Conservation (phyloP, 2,113 vertebrate species). For the Turdus rufiventris region DNA sequence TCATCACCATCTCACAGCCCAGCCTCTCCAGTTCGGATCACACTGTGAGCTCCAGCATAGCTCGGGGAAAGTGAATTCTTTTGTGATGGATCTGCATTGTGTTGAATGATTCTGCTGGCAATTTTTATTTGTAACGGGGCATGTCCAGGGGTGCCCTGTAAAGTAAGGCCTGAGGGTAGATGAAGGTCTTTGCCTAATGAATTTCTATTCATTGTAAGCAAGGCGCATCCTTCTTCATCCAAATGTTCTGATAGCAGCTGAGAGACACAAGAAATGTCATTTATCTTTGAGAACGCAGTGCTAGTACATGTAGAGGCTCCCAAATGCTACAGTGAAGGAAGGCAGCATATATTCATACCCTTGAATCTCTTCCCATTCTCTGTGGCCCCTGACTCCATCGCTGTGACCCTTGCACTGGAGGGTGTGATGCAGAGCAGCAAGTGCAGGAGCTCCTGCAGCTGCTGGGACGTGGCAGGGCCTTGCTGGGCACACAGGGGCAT, state of each 20-base stretch:
- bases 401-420: neutral
- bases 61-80: neutral
- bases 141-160: neutral
- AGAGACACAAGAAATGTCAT: neutral
- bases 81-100: neutral
- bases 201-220: neutral
- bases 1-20: neutral
- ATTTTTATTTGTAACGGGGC: neutral
- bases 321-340: neutral
- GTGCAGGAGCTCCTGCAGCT: neutral
- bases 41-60: neutral
- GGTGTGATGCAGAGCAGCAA: neutral
- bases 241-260: neutral
- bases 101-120: neutral
- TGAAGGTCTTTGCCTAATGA: neutral
- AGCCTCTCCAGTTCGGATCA: neutral
- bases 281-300: neutral
- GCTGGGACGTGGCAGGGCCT: neutral
- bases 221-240: neutral
- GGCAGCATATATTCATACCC: neutral
- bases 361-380: neutral
- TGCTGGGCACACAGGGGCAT: neutral
- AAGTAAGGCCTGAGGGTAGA: neutral
- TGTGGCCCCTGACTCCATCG: neutral
- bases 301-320: neutral